Conservation (phyloP, 2,888 invertebrate genomes). For the Agrilus mali region DNA sequence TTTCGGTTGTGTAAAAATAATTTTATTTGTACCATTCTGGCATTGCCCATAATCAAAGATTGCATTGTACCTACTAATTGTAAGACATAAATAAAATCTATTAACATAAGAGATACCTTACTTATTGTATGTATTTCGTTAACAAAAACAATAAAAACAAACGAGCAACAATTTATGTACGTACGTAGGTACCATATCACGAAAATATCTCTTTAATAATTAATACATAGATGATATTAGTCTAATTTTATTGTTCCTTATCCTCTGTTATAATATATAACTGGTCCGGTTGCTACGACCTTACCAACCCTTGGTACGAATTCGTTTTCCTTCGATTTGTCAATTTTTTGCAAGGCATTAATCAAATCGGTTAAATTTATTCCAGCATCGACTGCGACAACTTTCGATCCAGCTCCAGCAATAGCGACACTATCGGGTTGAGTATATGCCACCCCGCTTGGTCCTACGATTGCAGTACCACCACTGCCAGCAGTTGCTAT, state of each 20-base stretch:
- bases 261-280: conserved; percentile 48
- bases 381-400: conserved; percentile 51
- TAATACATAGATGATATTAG: too few relatives aligned
- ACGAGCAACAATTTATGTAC: too few relatives aligned
- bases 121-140: too few relatives aligned
- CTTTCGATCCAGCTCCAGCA: conserved; percentile 60
- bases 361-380: conserved; percentile 46
- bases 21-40: too few relatives aligned
- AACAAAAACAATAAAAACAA: too few relatives aligned
- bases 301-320: conserved; percentile 46
- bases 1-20: too few relatives aligned
- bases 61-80: too few relatives aligned
- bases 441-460: conserved; percentile 63
- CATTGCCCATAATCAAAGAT: too few relatives aligned
- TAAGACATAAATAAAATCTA: too few relatives aligned
- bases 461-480: conserved; percentile 69
- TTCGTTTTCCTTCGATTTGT: conserved; percentile 25
- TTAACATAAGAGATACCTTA: too few relatives aligned
- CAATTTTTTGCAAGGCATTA: conserved; percentile 19
- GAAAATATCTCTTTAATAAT: not conserved
- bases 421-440: conserved; percentile 64
- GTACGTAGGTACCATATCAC: not conserved
- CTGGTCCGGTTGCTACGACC: conserved; percentile 61
- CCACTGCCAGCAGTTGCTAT: conserved; percentile 69
- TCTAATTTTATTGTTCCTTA: conserved; percentile 4